Evolutionary conservation across 2,113 vertebrate species (phyloP).

Genomic region (Hirundichthys speculiger): DNA sequence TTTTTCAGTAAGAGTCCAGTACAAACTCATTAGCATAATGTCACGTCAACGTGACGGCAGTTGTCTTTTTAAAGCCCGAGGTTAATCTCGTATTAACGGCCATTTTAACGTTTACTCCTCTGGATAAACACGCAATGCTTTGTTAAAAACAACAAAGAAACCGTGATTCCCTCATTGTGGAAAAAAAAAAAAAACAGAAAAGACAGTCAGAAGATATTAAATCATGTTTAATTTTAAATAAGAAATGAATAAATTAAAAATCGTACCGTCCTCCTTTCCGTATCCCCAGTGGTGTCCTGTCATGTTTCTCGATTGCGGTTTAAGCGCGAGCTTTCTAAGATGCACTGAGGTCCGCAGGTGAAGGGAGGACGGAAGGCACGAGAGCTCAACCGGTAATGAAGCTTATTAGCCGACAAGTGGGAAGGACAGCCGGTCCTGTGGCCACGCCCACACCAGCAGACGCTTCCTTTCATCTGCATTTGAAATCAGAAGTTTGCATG

Average conservation of each 20-base stretch:
- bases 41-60: slow-evolving; percentile 26
- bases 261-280: slow-evolving; percentile 91
- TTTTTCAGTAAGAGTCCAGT: not conserved
- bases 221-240: slow-evolving; percentile 8
- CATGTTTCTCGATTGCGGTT: slow-evolving; percentile 74
- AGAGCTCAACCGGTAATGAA: slow-evolving; percentile 34
- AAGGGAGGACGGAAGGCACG: slow-evolving; percentile 6
- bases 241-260: too few relatives aligned
- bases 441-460: slow-evolving; percentile 61
- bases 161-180: not conserved
- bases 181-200: not conserved
- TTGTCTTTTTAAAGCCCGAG: slow-evolving; percentile 40
- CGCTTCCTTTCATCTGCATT: too few relatives aligned
- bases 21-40: not conserved
- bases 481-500: too few relatives aligned
- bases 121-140: not conserved
- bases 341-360: slow-evolving; percentile 8
- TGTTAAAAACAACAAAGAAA: not conserved
- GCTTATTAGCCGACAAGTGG: slow-evolving; percentile 37
- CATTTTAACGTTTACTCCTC: slow-evolving; percentile 10
- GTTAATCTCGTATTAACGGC: slow-evolving; percentile 70
- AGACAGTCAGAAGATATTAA: not conserved
- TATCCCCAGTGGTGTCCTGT: slow-evolving; percentile 93
- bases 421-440: slow-evolving; percentile 33
- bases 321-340: not conserved